Conservation (phyloP, 2,113 vertebrate genomes). For the Enhydra lutris region DNA sequence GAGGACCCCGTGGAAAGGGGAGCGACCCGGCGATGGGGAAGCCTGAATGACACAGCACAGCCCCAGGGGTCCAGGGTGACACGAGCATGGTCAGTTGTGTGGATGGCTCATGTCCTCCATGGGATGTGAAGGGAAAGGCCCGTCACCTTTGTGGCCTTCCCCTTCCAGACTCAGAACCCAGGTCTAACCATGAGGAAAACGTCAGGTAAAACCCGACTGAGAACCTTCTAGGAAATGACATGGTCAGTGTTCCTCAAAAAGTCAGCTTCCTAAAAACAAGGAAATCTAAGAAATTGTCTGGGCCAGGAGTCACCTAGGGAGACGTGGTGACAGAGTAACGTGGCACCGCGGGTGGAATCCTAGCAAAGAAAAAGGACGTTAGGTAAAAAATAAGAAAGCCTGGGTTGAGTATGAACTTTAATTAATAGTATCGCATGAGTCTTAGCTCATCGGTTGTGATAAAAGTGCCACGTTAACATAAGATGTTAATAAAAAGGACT, state of each 20-base stretch:
- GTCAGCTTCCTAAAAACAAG: background rate
- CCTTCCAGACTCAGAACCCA: too few species aligned
- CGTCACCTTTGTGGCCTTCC: background rate
- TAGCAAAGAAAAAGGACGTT: background rate
- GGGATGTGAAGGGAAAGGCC: fast-evolving
- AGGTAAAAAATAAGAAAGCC: background rate
- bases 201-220: background rate
- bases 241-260: background rate
- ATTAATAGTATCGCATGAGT: too few species aligned
- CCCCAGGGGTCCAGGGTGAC: fast-evolving
- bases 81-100: fast-evolving
- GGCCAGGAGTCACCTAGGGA: too few species aligned
- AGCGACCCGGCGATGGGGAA: background rate
- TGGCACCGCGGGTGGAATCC: too few species aligned
- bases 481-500: too few species aligned
- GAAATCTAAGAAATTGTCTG: background rate
- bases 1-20: background rate
- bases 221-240: background rate
- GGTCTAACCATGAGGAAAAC: background rate
- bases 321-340: fast-evolving
- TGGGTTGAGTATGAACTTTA: too few species aligned
- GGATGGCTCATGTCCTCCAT: fast-evolving
- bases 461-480: background rate
- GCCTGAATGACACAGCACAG: background rate
- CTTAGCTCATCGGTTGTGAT: too few species aligned